Evolutionary conservation across 92 coral and sea anemone genomes (phyloP), one percentile per base, ranked within the genome.

Genomic region (Isaurus tuberculatus): DNA sequence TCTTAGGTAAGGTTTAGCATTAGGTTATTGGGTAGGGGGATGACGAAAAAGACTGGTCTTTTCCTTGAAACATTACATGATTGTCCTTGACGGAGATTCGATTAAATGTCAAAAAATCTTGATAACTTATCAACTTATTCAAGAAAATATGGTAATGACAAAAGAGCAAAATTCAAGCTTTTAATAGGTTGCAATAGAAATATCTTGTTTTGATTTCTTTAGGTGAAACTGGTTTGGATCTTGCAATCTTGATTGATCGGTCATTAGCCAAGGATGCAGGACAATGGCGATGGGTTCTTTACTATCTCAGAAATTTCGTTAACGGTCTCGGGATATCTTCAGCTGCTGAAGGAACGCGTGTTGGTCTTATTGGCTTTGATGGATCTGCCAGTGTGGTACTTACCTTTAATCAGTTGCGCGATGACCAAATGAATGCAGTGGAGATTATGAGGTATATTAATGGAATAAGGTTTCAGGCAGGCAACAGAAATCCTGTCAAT

Each of bases 331-430:
- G 83, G 29, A 86, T 93, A 30, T 91, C 97, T 13, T n/a, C 89
- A 0, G 77, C 85, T 70, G 72, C 86, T 11, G 75, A 81, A 49
- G 94, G 94, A 30, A 84, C 97, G 17, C 87, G 94, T 30, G 89
- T 93, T n/a, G 97, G 89, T 22, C 61, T 93, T 7, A 71, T 93
- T 31, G 87, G 94, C 70, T 92, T 85, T 73, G 92, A 88, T 44
- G 83, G 91, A 2, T 27, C 30, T 27, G 89, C 97, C 2, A 55
- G 74, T 31, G 49, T 92, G 65, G 87, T 88, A 22, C 83, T 90
- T 65, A 85, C 73, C 72, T 92, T 92, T 84, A 84, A 84, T 80
- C 73, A 65, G 13, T 86, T 90, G 14, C 51, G 77, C 65, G 92
- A 90, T 6, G 73, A 60, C 20, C 81, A 40, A 19, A 64, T 92